Conservation (phyloP, 2,797 vertebrate species). For the Lophotriccus pileatus region DNA sequence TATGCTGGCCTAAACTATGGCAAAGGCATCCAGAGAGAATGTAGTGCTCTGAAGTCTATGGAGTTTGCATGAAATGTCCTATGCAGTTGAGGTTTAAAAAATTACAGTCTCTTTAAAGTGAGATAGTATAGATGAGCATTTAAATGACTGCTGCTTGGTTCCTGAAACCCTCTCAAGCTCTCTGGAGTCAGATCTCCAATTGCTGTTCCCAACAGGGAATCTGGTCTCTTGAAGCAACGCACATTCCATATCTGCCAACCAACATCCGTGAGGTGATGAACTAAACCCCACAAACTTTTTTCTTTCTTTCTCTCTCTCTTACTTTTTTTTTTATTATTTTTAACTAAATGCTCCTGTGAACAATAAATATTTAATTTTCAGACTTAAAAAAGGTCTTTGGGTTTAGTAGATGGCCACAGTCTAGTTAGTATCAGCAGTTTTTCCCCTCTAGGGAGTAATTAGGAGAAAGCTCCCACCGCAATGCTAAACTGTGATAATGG, state of each 20-base stretch:
- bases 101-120: neutral
- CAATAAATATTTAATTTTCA: slow-evolving; percentile 34
- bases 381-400: neutral
- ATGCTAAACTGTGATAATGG: slow-evolving; percentile 43
- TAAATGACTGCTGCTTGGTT: neutral
- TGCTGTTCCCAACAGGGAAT: neutral
- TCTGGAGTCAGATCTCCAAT: neutral
- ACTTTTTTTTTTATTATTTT: neutral
- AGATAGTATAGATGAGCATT: neutral
- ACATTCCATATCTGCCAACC: neutral
- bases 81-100: neutral
- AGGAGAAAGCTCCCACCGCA: slow-evolving; percentile 30
- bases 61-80: neutral
- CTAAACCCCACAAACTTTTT: neutral
- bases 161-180: neutral
- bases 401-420: neutral
- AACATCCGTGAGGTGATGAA: neutral
- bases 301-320: neutral
- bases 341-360: neutral
- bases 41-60: neutral
- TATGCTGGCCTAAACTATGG: neutral
- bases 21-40: neutral
- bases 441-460: slow-evolving; percentile 61
- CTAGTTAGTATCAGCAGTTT: slow-evolving; percentile 22
- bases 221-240: neutral